Evolutionary conservation across 2,113 vertebrate species (phyloP), one percentile per base, ranked within the genome.

Genomic region (Centropristis striata): DNA sequence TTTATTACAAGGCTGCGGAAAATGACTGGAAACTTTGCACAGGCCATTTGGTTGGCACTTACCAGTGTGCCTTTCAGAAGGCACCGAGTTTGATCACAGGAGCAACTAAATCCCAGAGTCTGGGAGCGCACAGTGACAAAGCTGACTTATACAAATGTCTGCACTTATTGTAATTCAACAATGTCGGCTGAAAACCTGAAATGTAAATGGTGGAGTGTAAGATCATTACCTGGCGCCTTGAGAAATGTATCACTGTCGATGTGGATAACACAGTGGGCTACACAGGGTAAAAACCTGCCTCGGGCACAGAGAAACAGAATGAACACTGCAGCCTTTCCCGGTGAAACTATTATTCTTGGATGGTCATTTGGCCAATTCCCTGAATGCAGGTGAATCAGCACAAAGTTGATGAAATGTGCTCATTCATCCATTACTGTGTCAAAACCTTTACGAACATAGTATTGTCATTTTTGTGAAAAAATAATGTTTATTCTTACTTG

Each of bases 1-100:
- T 76, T 81, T 53, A 81, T 78, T 75, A 47, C 10, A 6, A 39
- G 44, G 63, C 20, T n/a, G 39, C 53, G 37, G 47, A 49, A 60
- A 41, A 39, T 55, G 49, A 71, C 44, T 55, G 46, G 2, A 15
- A 47, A 27, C 66, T 68, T 42, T 54, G 16, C 37, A 41, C 41
- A 63, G 57, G 41, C 54, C 41, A 20, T 53, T 60, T 75, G 36
- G 39, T 44, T 60, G 41, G 23, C 65, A 41, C 49, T 80, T 59
- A 20, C 10, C 25, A 2, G 12, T 0, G 2, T 57, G 47, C 25
- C 47, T 55, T 4, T 36, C 53, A 37, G 58, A 60, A 74, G 18
- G 37, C 37, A 42, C 47, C 12, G 6, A 9, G 20, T 11, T 20
- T 49, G 61, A 61, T 80, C 41, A 14, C 14, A 66, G 47, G 15